A percentile compares a stretch with the other conserved stretches of the same genome.
phyloP scores from a whole-genome alignment of 2,888 invertebrate genomes.

The Drepanosiphum platanoidis region DNA sequence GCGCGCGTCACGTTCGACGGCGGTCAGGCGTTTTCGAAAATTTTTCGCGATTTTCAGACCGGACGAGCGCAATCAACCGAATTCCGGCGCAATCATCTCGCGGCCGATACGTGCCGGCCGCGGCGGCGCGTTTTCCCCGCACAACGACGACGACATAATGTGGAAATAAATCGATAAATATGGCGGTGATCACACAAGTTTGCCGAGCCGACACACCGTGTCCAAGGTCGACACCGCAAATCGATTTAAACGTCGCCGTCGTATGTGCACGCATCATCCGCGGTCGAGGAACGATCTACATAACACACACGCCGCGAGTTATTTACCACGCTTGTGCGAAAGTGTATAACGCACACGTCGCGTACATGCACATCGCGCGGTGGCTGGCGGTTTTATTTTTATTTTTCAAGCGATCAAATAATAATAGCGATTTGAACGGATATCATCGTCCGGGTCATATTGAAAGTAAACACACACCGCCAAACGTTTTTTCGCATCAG shows the following conservation, averaged over 20 bases:
- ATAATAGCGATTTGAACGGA: background rate
- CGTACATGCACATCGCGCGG: no score
- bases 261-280: no score
- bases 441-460: background rate
- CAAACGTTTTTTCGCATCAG: conserved; percentile 36
- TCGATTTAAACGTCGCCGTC: background rate
- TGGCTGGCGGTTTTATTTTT: background rate
- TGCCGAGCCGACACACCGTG: conserved; percentile 14
- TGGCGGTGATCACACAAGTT: background rate
- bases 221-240: conserved; percentile 49
- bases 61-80: background rate
- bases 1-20: background rate
- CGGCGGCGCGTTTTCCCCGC: no score
- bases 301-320: background rate
- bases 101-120: no score
- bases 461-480: conserved; percentile 46
- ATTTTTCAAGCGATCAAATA: background rate
- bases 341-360: no score
- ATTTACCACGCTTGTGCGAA: background rate
- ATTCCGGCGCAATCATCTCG: no score
- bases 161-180: background rate
- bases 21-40: conserved; percentile 6
- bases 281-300: background rate
- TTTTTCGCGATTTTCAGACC: background rate
- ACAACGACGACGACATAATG: no score